Evolutionary conservation across 1,140 invertebrate genomes (phyloP).

Genomic region (Pseudomyrmex sp.): DNA sequence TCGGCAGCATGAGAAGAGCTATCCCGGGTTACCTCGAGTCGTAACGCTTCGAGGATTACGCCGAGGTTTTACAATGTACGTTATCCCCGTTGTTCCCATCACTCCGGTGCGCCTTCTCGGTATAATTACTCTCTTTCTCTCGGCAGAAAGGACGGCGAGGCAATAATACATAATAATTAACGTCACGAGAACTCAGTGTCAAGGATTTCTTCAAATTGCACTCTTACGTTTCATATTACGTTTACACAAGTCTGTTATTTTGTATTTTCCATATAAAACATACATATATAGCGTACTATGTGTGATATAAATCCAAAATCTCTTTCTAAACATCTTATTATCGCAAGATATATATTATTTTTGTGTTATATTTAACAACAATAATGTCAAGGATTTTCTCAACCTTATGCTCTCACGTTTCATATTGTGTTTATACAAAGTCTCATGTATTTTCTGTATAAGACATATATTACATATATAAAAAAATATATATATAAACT

Average conservation of each 20-base stretch:
- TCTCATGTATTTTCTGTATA: too few relatives aligned
- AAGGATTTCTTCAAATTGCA: neutral
- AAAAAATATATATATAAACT: too few relatives aligned
- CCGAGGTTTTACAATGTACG: constrained; percentile 69
- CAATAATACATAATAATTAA: constrained; percentile 37
- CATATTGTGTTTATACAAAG: too few relatives aligned
- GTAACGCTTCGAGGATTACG: constrained; percentile 77
- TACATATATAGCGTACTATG: too few relatives aligned
- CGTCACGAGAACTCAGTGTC: constrained; percentile 26
- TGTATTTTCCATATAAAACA: neutral
- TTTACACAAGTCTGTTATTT: neutral
- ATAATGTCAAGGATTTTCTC: too few relatives aligned
- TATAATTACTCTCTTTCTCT: constrained; percentile 58
- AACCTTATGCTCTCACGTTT: too few relatives aligned
- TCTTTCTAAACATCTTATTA: too few relatives aligned
- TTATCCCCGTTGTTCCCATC: constrained; percentile 59
- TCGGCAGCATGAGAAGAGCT: constrained; percentile 76
- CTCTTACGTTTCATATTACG: neutral
- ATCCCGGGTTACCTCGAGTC: constrained; percentile 73
- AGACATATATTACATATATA: too few relatives aligned
- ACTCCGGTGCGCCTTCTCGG: neutral
- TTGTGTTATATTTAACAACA: too few relatives aligned
- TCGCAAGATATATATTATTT: too few relatives aligned
- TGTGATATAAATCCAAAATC: too few relatives aligned
- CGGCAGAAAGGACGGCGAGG: constrained; percentile 40